These are phyloP conservation scores for Saguinus imperator DNA, from an alignment of 2,113 vertebrate species.

Conservation along the genomic window DNA sequence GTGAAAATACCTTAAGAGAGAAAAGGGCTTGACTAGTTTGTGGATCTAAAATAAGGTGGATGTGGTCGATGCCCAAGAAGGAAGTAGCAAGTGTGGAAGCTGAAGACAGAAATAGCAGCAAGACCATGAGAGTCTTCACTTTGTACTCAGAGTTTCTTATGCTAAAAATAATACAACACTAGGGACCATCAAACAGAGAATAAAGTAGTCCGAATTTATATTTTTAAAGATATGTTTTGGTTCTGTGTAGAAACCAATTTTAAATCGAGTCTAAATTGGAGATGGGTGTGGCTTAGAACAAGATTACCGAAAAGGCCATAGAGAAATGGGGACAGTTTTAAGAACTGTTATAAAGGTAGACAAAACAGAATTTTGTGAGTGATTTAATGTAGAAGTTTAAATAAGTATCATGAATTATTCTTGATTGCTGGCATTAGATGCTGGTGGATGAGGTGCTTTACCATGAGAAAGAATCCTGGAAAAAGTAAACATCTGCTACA, in stretches of 20 bases:
- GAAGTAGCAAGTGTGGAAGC: background rate
- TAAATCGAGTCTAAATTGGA: background rate
- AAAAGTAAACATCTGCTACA: background rate
- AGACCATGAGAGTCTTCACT: background rate
- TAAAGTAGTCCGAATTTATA: background rate
- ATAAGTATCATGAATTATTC: background rate
- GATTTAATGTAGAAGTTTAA: background rate
- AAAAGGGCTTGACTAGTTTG: background rate
- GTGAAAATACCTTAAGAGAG: background rate
- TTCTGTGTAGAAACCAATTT: background rate
- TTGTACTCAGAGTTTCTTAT: background rate
- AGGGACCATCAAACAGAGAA: background rate
- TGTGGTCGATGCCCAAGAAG: background rate
- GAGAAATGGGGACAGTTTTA: background rate
- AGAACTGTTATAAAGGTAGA: background rate
- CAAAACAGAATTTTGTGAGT: background rate
- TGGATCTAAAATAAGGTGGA: background rate
- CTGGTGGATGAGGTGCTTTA: background rate
- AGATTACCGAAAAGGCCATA: background rate
- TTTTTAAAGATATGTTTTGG: background rate
- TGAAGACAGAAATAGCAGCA: background rate
- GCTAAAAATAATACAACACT: background rate
- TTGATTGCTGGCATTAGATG: background rate
- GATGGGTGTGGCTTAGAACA: background rate
- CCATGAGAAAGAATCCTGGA: background rate